Evolutionary conservation across 1,140 invertebrate genomes (phyloP).

Genomic region (Saccostrea echinata): DNA sequence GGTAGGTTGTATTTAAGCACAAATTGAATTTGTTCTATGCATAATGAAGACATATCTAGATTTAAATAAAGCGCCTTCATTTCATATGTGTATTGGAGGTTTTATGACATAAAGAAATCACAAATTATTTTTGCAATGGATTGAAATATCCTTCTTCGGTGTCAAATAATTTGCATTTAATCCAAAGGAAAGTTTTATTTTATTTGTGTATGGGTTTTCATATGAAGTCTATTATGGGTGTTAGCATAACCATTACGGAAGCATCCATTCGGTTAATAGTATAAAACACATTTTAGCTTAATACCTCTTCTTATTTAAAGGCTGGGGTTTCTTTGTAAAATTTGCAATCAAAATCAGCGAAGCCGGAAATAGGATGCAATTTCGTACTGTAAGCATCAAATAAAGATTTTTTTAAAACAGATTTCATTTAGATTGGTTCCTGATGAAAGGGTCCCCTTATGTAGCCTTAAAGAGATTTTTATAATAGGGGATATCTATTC

Average conservation of each 20-base stretch:
- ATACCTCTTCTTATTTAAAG: not conserved
- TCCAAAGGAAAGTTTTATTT: not conserved
- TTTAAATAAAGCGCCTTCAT: not conserved
- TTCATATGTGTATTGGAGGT: not conserved
- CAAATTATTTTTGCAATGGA: conserved; percentile 26
- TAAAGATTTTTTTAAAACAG: not conserved
- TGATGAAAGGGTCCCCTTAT: not conserved
- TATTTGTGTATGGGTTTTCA: not conserved
- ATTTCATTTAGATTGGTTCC: not conserved
- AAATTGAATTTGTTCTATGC: not conserved
- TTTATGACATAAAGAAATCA: conserved; percentile 19
- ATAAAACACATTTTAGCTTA: not conserved
- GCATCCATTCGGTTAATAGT: not conserved
- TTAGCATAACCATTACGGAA: not conserved
- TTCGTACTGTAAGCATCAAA: not conserved
- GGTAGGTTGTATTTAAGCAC: not conserved
- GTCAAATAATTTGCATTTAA: conserved; percentile 29
- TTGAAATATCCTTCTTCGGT: not conserved
- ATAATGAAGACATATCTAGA: conserved; percentile 19
- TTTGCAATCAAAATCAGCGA: not conserved
- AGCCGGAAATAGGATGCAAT: not conserved
- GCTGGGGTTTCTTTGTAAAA: not conserved
- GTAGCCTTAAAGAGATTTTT: not conserved
- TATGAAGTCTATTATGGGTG: not conserved
- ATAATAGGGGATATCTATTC: too few species aligned